Base-by-base conservation (phyloP, 2,888 invertebrate genomes). In the Phlogophora meticulosa region DNA sequence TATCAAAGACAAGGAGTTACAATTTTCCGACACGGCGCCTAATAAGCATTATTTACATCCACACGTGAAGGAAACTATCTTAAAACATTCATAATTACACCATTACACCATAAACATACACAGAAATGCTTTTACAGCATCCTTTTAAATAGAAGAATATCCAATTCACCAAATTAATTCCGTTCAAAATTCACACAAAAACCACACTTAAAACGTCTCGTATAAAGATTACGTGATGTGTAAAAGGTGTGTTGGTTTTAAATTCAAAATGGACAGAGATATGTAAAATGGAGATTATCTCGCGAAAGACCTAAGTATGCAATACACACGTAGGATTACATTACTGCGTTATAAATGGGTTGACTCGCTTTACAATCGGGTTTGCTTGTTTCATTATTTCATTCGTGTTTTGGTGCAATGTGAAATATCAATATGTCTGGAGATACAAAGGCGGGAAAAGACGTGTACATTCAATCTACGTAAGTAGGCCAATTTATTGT, bases 201-300 rank as follows among this genome's bases (percentile, higher is more conserved):
- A 24, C 28, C 0, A 55, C 13, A 9, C 17, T 43, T 57, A 40
- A 15, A 0, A 0, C 2, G 22, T 1, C 0, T 1, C 11, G 0
- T 4, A 55, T 59, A 72, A 51, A 49, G 17, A 28, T 45, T 4
- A 28, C 1, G 1, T 1, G 15, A 57, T 4, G 3, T 36, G 76
- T 15, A 59, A 38, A 56, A 59, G 3, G 15, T 76, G 71, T 58
- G 42, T 72, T 80, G 74, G 87, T 80, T 75, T 78, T 64, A 72
- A 67, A 53, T 67, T 67, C 80, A 77, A 82, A 84, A 85, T 79
- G 81, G 81, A 62, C 72, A 32, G 38, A 48, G 76, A 77, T 82
- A 71, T 77, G 76, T 81, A 83, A 84, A 85, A 85, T 84, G 83
- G 83, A 87, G 90, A 88, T 90, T 87, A 88, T 88, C 82, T 85